Evolutionary conservation across 2,888 invertebrate genomes (phyloP).

Genomic region (Caenorhabditis parvicauda): DNA sequence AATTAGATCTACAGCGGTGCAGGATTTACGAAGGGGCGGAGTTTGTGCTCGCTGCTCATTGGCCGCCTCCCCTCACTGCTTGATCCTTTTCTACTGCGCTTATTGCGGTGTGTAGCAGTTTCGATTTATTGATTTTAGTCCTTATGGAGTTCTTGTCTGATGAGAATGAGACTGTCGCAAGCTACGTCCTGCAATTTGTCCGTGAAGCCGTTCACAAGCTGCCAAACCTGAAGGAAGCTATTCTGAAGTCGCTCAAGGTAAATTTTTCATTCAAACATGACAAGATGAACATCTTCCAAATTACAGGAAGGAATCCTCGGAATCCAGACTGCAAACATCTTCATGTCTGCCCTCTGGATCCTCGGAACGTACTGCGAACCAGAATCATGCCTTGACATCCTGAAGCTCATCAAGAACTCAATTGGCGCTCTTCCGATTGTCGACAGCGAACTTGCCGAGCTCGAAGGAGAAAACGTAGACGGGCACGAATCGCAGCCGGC

Average conservation of each 20-base stretch:
- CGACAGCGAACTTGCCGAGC: constrained; percentile 72
- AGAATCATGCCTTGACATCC: constrained; percentile 64
- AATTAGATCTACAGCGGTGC: too few relatives aligned
- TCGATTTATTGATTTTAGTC: constrained; percentile 66
- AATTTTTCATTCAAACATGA: neutral
- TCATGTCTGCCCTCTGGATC: constrained; percentile 93
- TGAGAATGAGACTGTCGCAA: constrained; percentile 77
- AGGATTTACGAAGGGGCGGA: too few relatives aligned
- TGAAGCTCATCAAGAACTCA: constrained; percentile 53
- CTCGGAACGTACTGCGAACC: constrained; percentile 89
- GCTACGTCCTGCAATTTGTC: constrained; percentile 89
- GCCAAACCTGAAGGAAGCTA: constrained; percentile 73
- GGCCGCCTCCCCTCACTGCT: too few relatives aligned
- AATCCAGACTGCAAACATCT: constrained; percentile 86
- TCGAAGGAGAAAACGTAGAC: constrained; percentile 69
- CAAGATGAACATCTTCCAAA: constrained; percentile 65
- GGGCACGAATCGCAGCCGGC: constrained; percentile 7
- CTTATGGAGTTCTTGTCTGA: constrained; percentile 81
- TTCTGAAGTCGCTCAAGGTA: constrained; percentile 72
- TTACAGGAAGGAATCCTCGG: constrained; percentile 81
- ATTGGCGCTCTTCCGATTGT: constrained; percentile 69
- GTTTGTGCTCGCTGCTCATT: too few relatives aligned
- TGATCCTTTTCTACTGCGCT: too few relatives aligned
- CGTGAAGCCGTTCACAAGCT: constrained; percentile 93
- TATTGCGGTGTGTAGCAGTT: too few relatives aligned